Evolutionary conservation across 2,113 vertebrate genomes (phyloP).

Genomic region (Paracanthobrama guichenoti): DNA sequence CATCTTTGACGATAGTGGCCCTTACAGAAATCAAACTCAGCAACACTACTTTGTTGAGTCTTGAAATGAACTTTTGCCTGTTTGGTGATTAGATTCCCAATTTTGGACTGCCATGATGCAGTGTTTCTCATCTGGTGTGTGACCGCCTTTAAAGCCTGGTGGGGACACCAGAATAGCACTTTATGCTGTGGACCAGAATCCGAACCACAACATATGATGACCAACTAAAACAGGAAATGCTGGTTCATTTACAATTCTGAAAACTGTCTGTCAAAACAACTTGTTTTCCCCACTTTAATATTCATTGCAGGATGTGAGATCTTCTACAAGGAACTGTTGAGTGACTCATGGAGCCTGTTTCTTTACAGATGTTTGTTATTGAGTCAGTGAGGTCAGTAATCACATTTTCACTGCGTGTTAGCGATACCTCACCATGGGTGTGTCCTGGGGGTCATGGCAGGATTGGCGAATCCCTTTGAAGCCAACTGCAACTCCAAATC

Average conservation of each 20-base stretch:
- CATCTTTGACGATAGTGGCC: too few species aligned
- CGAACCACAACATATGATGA: neutral
- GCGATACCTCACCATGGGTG: constrained; percentile 37
- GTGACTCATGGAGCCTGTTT: constrained; percentile 29
- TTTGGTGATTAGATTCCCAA: neutral
- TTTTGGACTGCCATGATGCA: neutral
- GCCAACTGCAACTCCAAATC: constrained; percentile 33
- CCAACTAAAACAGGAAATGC: neutral
- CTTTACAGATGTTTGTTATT: constrained; percentile 58
- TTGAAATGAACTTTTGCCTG: neutral
- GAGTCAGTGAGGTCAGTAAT: constrained; percentile 56
- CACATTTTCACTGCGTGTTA: constrained; percentile 52
- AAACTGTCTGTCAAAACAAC: neutral
- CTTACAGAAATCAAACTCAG: neutral
- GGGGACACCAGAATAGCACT: neutral
- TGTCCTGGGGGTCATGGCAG: constrained; percentile 53
- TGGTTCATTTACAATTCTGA: neutral
- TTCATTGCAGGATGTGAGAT: constrained; percentile 43
- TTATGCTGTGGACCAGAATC: neutral
- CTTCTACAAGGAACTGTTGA: constrained; percentile 8
- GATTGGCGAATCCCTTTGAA: constrained; percentile 50
- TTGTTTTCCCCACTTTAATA: neutral
- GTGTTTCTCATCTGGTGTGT: neutral
- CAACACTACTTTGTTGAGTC: neutral
- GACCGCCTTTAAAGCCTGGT: neutral